phyloP scores from a whole-genome alignment of 2,888 invertebrate genomes.

The Leptinotarsa tumamoca region DNA sequence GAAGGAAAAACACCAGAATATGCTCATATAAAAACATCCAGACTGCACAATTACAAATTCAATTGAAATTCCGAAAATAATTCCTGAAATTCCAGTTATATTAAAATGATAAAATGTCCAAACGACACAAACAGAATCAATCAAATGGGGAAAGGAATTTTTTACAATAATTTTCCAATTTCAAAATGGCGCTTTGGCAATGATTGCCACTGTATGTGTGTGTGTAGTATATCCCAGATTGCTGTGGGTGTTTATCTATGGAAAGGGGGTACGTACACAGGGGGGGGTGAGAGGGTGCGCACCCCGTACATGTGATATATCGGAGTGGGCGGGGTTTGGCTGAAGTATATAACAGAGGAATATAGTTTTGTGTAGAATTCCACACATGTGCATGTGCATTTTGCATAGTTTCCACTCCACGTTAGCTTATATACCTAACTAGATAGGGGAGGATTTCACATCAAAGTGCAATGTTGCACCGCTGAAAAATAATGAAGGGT shows the following conservation, averaged over 20 bases:
- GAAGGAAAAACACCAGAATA: not conserved
- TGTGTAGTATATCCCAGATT: conserved; percentile 46
- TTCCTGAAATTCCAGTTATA: conserved; percentile 1
- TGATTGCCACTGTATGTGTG: conserved; percentile 50
- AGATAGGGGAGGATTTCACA: conserved; percentile 36
- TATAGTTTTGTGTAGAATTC: conserved; percentile 58
- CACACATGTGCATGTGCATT: conserved; percentile 47
- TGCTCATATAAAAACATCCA: not conserved
- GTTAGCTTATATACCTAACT: conserved; percentile 46
- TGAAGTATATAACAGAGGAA: conserved; percentile 59
- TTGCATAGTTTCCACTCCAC: conserved; percentile 48
- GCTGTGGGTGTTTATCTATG: conserved; percentile 53
- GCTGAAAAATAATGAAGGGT: conserved; percentile 25
- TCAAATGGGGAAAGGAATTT: conserved; percentile 43
- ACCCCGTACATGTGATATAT: conserved; percentile 58
- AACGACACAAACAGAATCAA: conserved; percentile 41
- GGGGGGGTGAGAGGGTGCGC: conserved; percentile 54
- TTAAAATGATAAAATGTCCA: conserved; percentile 20
- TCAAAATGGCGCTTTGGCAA: conserved; percentile 57
- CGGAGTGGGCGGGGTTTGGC: conserved; percentile 57
- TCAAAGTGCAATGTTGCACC: conserved; percentile 42
- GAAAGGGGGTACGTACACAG: conserved; percentile 47
- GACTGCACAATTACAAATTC: not conserved
- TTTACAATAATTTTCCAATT: conserved; percentile 59
- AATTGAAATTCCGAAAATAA: conserved; percentile 16